Conservation (phyloP, 2,888 invertebrate species). For the Pterostichus niger region DNA sequence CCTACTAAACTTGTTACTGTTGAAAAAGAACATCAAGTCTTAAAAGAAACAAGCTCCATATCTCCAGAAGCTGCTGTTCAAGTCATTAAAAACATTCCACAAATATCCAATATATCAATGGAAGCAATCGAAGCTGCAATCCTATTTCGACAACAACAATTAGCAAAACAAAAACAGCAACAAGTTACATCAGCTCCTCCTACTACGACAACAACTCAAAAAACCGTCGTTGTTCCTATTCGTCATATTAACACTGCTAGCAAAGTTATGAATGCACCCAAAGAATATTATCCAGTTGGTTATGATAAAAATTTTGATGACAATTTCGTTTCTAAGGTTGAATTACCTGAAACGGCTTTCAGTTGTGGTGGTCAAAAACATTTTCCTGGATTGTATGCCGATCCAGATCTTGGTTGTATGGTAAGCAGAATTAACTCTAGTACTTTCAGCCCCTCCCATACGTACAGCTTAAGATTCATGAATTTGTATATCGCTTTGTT, state of each 20-base stretch:
- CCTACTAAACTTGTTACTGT: conserved; percentile 10
- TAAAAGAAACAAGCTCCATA: conserved; percentile 70
- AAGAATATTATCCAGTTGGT: conserved; percentile 92
- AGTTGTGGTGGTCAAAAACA: conserved; percentile 94
- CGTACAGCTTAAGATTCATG: too few species aligned
- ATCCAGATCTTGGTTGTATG: conserved; percentile 94
- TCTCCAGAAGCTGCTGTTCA: conserved; percentile 72
- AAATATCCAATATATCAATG: conserved; percentile 88
- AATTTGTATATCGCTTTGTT: too few species aligned
- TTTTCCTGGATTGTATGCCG: conserved; percentile 93
- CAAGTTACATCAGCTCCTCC: conserved; percentile 73
- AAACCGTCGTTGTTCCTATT: conserved; percentile 76
- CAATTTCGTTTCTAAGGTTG: conserved; percentile 90
- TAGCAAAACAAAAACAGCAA: conserved; percentile 79
- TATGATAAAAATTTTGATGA: conserved; percentile 95
- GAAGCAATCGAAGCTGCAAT: conserved; percentile 89
- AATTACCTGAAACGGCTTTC: conserved; percentile 90
- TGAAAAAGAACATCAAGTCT: background rate
- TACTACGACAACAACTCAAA: conserved; percentile 75
- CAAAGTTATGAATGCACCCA: conserved; percentile 93
- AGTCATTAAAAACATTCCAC: conserved; percentile 73
- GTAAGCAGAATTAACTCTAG: conserved; percentile 76
- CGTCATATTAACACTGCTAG: conserved; percentile 76
- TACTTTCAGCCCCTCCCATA: too few species aligned
- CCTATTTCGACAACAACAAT: conserved; percentile 84